A percentile compares a stretch with the other conserved stretches of the same genome.
Conservation (phyloP, 35 echinoderm and acorn worm species). For the Antedon bifida region DNA sequence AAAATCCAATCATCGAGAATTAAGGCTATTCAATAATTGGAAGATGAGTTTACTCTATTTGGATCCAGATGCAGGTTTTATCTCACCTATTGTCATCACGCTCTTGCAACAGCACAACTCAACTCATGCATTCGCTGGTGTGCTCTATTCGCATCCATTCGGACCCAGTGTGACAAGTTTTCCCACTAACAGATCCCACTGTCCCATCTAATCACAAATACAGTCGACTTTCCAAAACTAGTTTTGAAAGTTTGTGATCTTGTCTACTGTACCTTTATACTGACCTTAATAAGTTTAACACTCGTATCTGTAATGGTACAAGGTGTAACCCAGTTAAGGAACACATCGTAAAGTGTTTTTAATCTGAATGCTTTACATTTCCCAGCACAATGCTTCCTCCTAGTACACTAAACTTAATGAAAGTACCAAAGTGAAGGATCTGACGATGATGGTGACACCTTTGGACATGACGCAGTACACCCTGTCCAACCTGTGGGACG, state of each 20-base stretch:
- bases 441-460: too few relatives aligned
- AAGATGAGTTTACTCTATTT: slow-evolving; percentile 32
- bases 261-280: slow-evolving; percentile 30
- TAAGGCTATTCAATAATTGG: slow-evolving; percentile 47
- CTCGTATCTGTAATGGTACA: slow-evolving; percentile 8
- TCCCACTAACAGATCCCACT: slow-evolving; percentile 40
- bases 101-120: slow-evolving; percentile 21
- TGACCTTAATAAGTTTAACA: slow-evolving; percentile 31
- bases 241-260: slow-evolving; percentile 29
- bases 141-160: slow-evolving; percentile 39
- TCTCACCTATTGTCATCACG: slow-evolving; percentile 12
- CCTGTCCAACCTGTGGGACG: too few relatives aligned
- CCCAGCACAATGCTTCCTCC: not conserved
- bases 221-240: slow-evolving; percentile 21
- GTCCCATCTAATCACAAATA: slow-evolving; percentile 13
- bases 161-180: slow-evolving; percentile 50
- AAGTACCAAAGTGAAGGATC: too few relatives aligned
- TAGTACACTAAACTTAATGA: too few relatives aligned
- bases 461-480: too few relatives aligned
- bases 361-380: slow-evolving; percentile 29
- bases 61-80: slow-evolving; percentile 14
- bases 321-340: slow-evolving; percentile 26
- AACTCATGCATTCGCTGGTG: slow-evolving; percentile 27
- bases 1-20: slow-evolving; percentile 46
- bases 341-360: slow-evolving; percentile 22